Conservation (phyloP, 2,797 vertebrate genomes). For the Chelon labrosus region DNA sequence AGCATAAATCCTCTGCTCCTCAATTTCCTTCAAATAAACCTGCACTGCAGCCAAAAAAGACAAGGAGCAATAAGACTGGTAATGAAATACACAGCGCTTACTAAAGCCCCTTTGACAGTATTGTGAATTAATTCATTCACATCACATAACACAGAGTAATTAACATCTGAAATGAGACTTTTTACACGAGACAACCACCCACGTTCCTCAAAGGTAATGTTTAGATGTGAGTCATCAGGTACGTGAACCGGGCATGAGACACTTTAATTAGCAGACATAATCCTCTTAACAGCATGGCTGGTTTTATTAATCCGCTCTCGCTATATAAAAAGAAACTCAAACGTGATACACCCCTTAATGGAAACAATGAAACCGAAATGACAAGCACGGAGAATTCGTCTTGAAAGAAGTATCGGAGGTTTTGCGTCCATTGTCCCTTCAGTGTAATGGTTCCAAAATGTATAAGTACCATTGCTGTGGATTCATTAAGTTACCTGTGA, state of each 20-base stretch:
- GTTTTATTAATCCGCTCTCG: background rate
- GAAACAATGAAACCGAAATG: background rate
- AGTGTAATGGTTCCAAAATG: too few relatives aligned
- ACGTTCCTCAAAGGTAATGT: background rate
- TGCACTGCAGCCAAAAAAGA: background rate
- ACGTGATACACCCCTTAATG: background rate
- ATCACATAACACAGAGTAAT: conserved; percentile 5
- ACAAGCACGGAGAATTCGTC: background rate
- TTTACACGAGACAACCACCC: background rate
- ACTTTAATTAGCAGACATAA: background rate
- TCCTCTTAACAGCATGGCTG: conserved; percentile 10
- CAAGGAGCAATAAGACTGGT: background rate
- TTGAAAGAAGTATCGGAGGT: background rate
- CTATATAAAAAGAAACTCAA: too few relatives aligned
- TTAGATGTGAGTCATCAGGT: conserved; percentile 6
- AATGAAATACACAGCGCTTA: background rate
- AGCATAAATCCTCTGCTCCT: background rate
- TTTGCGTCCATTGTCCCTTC: too few relatives aligned
- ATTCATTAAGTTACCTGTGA: too few relatives aligned
- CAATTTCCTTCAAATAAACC: background rate
- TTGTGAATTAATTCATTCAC: conserved; percentile 5
- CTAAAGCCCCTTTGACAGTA: background rate
- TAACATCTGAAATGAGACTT: conserved; percentile 11
- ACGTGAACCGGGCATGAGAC: background rate
- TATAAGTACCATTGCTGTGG: too few relatives aligned